Evolutionary conservation across 2,113 vertebrate species (phyloP).

Genomic region (Ictalurus punctatus): DNA sequence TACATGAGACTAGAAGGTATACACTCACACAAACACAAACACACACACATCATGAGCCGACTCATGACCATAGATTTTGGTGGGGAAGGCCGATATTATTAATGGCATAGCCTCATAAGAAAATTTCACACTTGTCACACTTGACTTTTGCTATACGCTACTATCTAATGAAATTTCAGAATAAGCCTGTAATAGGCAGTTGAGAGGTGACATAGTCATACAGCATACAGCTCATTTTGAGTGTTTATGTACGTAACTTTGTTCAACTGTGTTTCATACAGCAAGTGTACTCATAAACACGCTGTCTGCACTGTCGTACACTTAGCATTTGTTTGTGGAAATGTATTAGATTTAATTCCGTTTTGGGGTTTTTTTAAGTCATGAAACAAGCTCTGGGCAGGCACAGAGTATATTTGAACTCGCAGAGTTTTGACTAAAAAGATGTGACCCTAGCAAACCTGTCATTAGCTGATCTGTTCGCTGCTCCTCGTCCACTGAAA

Average conservation of each 20-base stretch:
- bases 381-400: not conserved
- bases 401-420: not conserved
- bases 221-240: no score
- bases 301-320: not conserved
- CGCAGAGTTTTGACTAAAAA: not conserved
- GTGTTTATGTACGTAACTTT: no score
- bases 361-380: no score
- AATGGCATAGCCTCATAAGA: not conserved
- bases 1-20: slow-evolving; percentile 90
- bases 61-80: not conserved
- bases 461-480: not conserved
- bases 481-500: not conserved
- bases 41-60: not conserved
- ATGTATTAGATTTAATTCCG: not conserved
- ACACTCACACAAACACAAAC: not conserved
- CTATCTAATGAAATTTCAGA: not conserved
- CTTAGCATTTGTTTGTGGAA: not conserved
- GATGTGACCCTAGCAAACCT: not conserved
- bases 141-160: not conserved
- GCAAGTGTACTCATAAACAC: not conserved
- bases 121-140: not conserved
- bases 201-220: not conserved
- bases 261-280: no score
- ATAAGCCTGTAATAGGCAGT: not conserved
- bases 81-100: not conserved